Percentiles rank a stretch among this genome's conserved stretches.
These are phyloP conservation scores for Syngnathus scovelli DNA, from an alignment of 2,113 vertebrate species.

Conservation along the genomic window DNA sequence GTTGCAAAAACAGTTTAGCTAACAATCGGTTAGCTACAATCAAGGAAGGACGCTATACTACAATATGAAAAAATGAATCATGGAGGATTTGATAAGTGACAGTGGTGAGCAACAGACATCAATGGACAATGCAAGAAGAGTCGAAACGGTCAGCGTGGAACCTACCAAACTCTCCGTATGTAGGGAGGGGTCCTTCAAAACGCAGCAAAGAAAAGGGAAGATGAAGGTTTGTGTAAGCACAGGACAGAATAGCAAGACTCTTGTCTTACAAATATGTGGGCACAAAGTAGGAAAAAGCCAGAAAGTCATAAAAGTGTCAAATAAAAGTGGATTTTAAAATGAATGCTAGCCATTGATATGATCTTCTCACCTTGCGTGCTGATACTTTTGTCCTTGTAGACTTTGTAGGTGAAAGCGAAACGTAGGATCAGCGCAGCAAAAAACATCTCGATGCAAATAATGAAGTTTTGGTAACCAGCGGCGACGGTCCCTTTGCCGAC, in stretches of 20 bases:
- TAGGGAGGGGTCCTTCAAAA: conserved; percentile 77
- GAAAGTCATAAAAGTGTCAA: too few relatives aligned
- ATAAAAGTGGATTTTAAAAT: neutral
- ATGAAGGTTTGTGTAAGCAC: conserved; percentile 26
- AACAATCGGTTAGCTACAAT: too few relatives aligned
- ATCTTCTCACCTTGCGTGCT: conserved; percentile 81
- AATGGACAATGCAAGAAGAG: neutral
- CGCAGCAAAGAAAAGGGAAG: conserved; percentile 45
- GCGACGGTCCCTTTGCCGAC: conserved; percentile 94
- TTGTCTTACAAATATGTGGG: neutral
- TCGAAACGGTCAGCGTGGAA: conserved; percentile 20
- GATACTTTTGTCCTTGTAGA: conserved; percentile 88
- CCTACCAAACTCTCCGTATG: conserved; percentile 92
- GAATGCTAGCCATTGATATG: neutral
- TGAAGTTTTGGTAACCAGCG: conserved; percentile 97
- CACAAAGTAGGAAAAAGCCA: neutral
- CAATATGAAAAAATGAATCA: too few relatives aligned
- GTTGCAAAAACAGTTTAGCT: neutral
- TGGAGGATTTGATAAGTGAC: too few relatives aligned
- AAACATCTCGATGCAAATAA: conserved; percentile 98
- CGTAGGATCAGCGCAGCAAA: conserved; percentile 89
- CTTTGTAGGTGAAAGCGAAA: conserved; percentile 90
- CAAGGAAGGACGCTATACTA: too few relatives aligned
- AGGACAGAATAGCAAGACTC: conserved; percentile 2
- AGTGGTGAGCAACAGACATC: too few relatives aligned